Evolutionary conservation across 2,888 invertebrate species (phyloP).

Genomic region (Drosophila anomalipes): DNA sequence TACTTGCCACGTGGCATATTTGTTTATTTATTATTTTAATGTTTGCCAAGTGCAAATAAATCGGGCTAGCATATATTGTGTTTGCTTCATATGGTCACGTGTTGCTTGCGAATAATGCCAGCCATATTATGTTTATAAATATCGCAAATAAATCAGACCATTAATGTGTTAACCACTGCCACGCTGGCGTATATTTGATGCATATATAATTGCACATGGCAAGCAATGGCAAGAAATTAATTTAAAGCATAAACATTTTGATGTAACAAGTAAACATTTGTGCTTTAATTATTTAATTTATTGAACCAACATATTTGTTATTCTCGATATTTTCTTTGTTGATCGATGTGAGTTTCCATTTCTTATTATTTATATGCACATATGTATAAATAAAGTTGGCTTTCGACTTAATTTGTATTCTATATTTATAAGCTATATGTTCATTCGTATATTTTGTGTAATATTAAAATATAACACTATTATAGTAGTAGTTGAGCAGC

Average conservation of each 20-base stretch:
- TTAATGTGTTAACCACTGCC: constrained; percentile 72
- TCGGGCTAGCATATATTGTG: constrained; percentile 50
- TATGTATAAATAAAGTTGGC: neutral
- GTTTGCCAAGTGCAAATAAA: constrained; percentile 64
- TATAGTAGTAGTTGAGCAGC: too few relatives aligned
- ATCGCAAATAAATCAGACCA: constrained; percentile 69
- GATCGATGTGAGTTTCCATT: neutral
- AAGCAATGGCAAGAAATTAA: constrained; percentile 7
- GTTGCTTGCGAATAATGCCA: constrained; percentile 58
- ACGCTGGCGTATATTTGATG: constrained; percentile 44
- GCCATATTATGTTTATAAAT: constrained; percentile 68
- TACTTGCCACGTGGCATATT: constrained; percentile 38
- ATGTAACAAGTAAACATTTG: neutral
- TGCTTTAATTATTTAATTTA: neutral
- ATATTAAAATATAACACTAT: too few relatives aligned
- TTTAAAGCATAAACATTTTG: neutral
- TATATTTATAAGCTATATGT: neutral
- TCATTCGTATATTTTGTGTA: neutral
- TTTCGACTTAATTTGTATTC: neutral
- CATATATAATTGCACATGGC: constrained; percentile 42
- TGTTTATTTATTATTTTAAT: constrained; percentile 64
- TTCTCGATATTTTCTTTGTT: neutral
- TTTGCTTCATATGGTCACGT: constrained; percentile 65
- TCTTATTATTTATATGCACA: neutral
- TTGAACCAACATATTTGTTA: neutral